Evolutionary conservation across 2,888 invertebrate genomes (phyloP).

Genomic region (Philaethria dido): DNA sequence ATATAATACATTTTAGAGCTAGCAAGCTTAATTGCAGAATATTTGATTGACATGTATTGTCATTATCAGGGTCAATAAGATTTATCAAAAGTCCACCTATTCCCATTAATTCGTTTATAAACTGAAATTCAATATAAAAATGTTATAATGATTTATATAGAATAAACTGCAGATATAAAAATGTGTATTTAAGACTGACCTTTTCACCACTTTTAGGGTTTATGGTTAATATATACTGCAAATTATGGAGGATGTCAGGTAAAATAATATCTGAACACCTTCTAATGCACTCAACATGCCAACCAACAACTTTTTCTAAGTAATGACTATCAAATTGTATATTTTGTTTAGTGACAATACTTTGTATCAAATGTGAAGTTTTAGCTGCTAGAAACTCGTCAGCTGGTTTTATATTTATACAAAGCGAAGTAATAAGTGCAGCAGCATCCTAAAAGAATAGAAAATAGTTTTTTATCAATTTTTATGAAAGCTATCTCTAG

Average conservation of each 20-base stretch:
- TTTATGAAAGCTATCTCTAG: conserved; percentile 29
- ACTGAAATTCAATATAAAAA: conserved; percentile 55
- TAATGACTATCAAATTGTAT: conserved; percentile 64
- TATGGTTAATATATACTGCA: conserved; percentile 68
- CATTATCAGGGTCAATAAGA: conserved; percentile 58
- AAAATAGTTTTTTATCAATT: background rate
- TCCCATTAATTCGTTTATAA: conserved; percentile 67
- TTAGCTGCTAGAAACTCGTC: conserved; percentile 83
- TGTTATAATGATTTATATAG: background rate
- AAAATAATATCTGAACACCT: conserved; percentile 69
- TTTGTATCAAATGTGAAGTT: conserved; percentile 82
- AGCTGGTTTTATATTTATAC: conserved; percentile 66
- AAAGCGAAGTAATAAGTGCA: conserved; percentile 62
- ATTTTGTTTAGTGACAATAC: conserved; percentile 81
- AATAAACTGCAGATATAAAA: background rate
- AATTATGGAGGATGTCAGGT: conserved; percentile 72
- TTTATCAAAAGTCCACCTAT: conserved; percentile 63
- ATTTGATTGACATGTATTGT: conserved; percentile 52
- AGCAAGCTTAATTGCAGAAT: conserved; percentile 63
- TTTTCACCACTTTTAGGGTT: conserved; percentile 58
- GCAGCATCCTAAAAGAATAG: conserved; percentile 66
- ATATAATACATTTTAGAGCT: conserved; percentile 65
- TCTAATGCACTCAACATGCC: conserved; percentile 73
- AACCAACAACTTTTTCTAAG: conserved; percentile 64
- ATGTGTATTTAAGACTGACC: conserved; percentile 50